Conservation (phyloP, 1,140 invertebrate species). For the Drosophila miranda region DNA sequence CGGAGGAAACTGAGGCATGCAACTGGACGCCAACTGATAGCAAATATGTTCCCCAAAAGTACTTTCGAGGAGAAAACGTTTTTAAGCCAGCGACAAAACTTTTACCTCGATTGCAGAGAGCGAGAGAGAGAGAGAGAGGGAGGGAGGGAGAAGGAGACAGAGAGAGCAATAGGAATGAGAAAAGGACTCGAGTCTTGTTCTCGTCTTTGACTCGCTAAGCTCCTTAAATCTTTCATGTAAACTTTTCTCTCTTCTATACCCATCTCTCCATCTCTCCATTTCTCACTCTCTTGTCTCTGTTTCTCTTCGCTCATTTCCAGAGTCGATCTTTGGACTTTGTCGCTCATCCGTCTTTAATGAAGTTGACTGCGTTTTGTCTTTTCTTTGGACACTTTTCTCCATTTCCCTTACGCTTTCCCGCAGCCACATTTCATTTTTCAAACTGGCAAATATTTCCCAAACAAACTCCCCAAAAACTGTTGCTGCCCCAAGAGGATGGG, state of each 20-base stretch:
- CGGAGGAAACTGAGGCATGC: conserved; percentile 25
- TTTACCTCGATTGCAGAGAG: conserved; percentile 62
- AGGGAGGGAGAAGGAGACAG: neutral
- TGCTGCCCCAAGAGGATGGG: conserved; percentile 31
- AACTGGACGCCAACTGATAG: conserved; percentile 79
- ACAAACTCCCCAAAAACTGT: conserved; percentile 60
- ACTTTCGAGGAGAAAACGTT: conserved; percentile 68
- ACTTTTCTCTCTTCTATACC: conserved; percentile 44
- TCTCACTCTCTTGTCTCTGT: conserved; percentile 1
- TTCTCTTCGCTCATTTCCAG: conserved; percentile 31
- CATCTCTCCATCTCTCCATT: neutral
- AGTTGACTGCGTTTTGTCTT: conserved; percentile 59
- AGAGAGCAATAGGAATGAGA: conserved; percentile 12
- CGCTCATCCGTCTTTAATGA: conserved; percentile 62
- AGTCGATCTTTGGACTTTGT: conserved; percentile 64
- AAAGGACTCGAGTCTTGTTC: conserved; percentile 9
- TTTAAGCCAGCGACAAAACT: conserved; percentile 76
- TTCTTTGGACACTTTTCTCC: conserved; percentile 1
- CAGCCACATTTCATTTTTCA: conserved; percentile 53
- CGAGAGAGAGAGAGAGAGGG: conserved; percentile 17
- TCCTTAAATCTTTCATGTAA: conserved; percentile 77
- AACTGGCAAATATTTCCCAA: conserved; percentile 55
- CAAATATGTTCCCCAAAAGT: conserved; percentile 75
- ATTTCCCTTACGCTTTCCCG: conserved; percentile 9
- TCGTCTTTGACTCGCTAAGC: conserved; percentile 73